Evolutionary conservation across 2,888 invertebrate species (phyloP), one percentile per base, ranked within the genome.

Genomic region (Iselma pallidipennis): DNA sequence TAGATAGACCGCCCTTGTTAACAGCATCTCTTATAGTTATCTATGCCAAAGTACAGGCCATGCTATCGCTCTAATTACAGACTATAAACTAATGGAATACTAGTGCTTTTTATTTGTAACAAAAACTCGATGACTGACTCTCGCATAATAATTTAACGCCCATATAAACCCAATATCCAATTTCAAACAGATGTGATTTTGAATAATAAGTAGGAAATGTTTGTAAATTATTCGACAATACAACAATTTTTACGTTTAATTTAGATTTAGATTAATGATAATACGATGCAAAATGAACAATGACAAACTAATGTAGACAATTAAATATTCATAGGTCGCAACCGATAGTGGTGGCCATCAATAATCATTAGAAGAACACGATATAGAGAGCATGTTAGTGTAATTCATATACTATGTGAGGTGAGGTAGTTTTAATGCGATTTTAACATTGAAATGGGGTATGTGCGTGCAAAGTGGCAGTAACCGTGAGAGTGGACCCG

Each of bases 391-490:
- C 72, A 67, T 74, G 74, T 75, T 69, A 68, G 70, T 65, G 70
- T 73, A 73, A 74, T 72, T 72, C 71, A 69, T 70, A 68, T n/a
- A n/a, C n/a, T n/a, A n/a, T 71, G 67, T 69, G 63, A 68, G 65
- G 68, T 68, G 68, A 65, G 66, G 63, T 69, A 71, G 72, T 72
- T 74, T 73, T 71, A 75, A 74, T 71, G 69, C 61, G 71, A 67
- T 66, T 71, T 70, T 69, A 68, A 71, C 72, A 73, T 70, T 72
- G 66, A 74, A 76, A 76, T 73, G 74, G 72, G 72, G 68, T 73
- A 74, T 72, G 74, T 76, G 75, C 76, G 75, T 76, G 76, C 66
- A 58, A 59, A 65, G 61, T 61, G 66, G 72, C 75, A 72, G 70
- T 76, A 72, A 73, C 70, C 71, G 74, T 75, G 72, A 68, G 74